A percentile compares a stretch with the other conserved stretches of the same genome.
phyloP scores from a whole-genome alignment of 2,797 vertebrate genomes.

The Psittacula derbiana region DNA sequence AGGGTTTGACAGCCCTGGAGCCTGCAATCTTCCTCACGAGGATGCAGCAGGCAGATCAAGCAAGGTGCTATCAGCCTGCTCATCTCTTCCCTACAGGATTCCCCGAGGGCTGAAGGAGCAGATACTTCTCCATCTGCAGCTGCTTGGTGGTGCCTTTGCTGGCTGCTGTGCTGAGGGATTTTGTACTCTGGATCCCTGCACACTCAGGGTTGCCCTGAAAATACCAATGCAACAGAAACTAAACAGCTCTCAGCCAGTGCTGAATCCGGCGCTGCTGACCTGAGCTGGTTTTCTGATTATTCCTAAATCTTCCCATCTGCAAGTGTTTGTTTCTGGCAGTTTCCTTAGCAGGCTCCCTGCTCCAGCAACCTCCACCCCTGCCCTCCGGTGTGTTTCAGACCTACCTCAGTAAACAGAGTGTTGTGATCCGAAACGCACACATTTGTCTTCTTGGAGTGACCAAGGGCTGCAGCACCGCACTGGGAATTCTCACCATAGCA shows the following conservation, averaged over 20 bases:
- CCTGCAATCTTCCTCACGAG: neutral
- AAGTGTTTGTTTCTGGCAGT: neutral
- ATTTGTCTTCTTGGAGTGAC: conserved; percentile 18
- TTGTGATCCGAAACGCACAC: neutral
- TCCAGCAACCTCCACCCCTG: neutral
- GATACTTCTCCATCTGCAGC: conserved; percentile 45
- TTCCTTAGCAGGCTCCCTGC: neutral
- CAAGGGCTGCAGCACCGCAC: neutral
- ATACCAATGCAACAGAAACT: neutral
- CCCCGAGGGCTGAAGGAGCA: conserved; percentile 1
- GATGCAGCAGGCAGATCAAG: conserved; percentile 38
- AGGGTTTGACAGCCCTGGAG: conserved; percentile 42
- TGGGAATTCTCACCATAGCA: conserved; percentile 67
- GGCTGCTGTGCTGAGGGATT: neutral
- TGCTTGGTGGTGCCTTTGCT: neutral
- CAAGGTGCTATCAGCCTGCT: neutral
- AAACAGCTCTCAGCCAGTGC: neutral
- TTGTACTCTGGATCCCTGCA: neutral
- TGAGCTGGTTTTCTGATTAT: conserved; percentile 1
- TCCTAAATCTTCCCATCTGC: neutral
- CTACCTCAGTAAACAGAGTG: neutral
- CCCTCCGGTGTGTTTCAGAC: neutral
- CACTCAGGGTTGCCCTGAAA: neutral
- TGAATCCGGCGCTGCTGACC: neutral
- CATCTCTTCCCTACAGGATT: conserved; percentile 34